phyloP scores from a whole-genome alignment of 2,113 vertebrate species.

The Nycticorax nycticorax region DNA sequence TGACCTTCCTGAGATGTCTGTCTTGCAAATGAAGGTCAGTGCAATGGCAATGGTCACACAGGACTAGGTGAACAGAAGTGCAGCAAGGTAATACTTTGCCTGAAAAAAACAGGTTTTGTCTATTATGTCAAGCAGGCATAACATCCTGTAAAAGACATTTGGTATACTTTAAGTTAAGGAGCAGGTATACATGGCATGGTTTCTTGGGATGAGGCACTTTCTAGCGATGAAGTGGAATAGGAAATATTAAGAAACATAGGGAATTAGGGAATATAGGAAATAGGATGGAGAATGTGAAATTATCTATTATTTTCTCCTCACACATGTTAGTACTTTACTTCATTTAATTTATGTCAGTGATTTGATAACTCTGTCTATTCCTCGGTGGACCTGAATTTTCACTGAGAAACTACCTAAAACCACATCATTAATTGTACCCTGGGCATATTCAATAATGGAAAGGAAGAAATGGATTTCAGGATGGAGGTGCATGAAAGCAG shows the following conservation, averaged over 20 bases:
- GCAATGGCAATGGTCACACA: fast-evolving
- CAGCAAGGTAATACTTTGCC: neutral
- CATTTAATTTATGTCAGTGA: neutral
- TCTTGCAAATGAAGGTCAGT: neutral
- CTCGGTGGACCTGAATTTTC: neutral
- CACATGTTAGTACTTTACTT: neutral
- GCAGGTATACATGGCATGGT: neutral
- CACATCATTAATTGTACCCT: neutral
- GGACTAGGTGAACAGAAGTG: neutral
- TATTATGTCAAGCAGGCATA: neutral
- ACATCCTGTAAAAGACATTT: neutral
- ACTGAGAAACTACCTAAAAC: neutral
- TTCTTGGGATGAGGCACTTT: neutral
- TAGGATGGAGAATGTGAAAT: neutral
- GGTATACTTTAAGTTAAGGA: neutral
- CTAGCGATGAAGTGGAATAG: neutral
- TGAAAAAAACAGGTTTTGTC: neutral
- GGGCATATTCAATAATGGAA: fast-evolving
- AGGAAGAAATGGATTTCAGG: neutral
- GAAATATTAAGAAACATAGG: neutral
- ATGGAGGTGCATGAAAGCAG: neutral
- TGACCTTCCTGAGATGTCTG: neutral
- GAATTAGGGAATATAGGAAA: neutral
- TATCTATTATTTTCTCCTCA: neutral
- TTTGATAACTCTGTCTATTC: neutral